Percentiles rank a stretch among this genome's conserved stretches.
phyloP scores from a whole-genome alignment of 2,888 invertebrate genomes.

The Tipula vernalis region DNA sequence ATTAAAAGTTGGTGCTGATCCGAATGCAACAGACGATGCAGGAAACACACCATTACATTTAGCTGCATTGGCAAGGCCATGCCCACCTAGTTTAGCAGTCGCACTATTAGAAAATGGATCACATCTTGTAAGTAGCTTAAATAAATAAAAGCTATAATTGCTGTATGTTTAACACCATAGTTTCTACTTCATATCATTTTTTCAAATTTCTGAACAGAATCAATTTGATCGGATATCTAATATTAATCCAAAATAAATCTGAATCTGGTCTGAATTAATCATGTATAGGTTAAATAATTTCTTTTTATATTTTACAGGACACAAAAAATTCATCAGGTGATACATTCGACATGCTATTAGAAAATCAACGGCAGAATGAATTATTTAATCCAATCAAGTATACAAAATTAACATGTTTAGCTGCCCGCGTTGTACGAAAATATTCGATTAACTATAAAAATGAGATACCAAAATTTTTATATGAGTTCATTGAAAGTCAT shows the following conservation, averaged over 20 bases:
- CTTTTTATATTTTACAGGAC: conserved; percentile 24
- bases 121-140: conserved; percentile 28
- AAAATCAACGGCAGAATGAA: conserved; percentile 47
- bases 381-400: conserved; percentile 65
- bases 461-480: conserved; percentile 41
- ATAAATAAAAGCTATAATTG: neutral
- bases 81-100: conserved; percentile 55
- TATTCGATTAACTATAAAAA: conserved; percentile 51
- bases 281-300: neutral
- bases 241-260: too few relatives aligned
- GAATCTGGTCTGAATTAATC: too few relatives aligned
- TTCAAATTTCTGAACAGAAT: too few relatives aligned
- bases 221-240: too few relatives aligned
- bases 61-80: conserved; percentile 59
- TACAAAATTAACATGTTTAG: conserved; percentile 72
- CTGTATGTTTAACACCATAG: too few relatives aligned
- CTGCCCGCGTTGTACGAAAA: conserved; percentile 67
- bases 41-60: conserved; percentile 84
- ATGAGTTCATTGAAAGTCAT: conserved; percentile 35
- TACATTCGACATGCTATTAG: conserved; percentile 58
- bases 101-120: conserved; percentile 68
- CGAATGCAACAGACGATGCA: conserved; percentile 64
- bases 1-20: conserved; percentile 70
- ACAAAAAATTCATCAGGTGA: conserved; percentile 63
- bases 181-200: too few relatives aligned